Evolutionary conservation across 2,113 vertebrate species (phyloP).

Genomic region (Pycnonotus jocosus): DNA sequence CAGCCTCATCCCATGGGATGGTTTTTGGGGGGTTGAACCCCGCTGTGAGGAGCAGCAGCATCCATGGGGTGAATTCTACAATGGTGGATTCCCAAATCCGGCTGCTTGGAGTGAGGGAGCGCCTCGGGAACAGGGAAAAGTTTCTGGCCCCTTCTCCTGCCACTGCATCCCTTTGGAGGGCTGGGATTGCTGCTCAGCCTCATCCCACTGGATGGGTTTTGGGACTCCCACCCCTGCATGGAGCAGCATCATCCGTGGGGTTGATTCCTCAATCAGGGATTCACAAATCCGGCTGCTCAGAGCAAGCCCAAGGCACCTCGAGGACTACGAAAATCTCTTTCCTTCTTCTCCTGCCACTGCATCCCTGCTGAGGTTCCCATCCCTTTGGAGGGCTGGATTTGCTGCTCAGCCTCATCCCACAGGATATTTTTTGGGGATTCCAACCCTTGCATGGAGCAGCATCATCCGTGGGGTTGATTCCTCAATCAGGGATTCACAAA

Average conservation of each 20-base stretch:
- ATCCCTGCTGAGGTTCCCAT: background rate
- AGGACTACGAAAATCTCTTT: background rate
- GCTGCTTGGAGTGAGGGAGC: background rate
- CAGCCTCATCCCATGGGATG: background rate
- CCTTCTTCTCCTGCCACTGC: background rate
- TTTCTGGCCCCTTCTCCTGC: background rate
- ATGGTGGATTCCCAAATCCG: background rate
- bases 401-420: background rate
- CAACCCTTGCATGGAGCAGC: rapidly evolving
- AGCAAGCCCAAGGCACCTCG: rapidly evolving
- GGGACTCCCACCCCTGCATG: background rate
- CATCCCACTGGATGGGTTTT: background rate
- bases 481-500: background rate
- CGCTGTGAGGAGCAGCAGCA: background rate
- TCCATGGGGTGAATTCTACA: background rate
- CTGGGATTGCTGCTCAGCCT: background rate
- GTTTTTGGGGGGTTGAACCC: background rate
- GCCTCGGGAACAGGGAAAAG: background rate
- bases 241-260: background rate
- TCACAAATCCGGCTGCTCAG: background rate
- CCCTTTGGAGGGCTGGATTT: background rate
- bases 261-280: background rate
- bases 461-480: background rate
- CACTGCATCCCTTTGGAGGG: background rate
- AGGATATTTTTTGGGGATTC: background rate